phyloP scores from a whole-genome alignment of 1,140 invertebrate genomes.

The Procambarus clarkii region DNA sequence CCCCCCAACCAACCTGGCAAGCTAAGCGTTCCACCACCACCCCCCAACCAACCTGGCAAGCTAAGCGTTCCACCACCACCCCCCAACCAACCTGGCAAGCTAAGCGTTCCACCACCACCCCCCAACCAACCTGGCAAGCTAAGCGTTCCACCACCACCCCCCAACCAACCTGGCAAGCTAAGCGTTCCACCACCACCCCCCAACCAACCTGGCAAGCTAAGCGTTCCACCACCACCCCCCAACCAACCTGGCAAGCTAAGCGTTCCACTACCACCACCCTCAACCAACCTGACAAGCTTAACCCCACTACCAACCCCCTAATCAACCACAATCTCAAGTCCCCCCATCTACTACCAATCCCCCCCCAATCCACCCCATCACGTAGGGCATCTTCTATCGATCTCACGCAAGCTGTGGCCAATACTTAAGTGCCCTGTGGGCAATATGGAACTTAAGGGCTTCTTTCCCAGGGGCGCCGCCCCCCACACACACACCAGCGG shows the following conservation, averaged over 20 bases:
- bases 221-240: no score
- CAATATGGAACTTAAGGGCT: slow-evolving; percentile 1
- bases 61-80: background rate
- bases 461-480: background rate
- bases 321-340: no score
- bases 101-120: background rate
- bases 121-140: background rate
- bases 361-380: background rate
- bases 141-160: background rate
- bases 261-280: background rate
- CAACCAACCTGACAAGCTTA: background rate
- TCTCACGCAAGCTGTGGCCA: background rate
- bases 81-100: background rate
- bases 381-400: background rate
- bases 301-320: background rate
- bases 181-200: no score
- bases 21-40: background rate
- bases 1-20: background rate
- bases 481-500: background rate
- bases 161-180: background rate
- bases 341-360: background rate
- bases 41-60: background rate
- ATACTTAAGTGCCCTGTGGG: background rate
- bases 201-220: background rate
- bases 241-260: background rate